These are phyloP conservation scores for Luidia sarsii DNA, from an alignment of 53 echinoderm and acorn worm genomes.

Conservation along the genomic window DNA sequence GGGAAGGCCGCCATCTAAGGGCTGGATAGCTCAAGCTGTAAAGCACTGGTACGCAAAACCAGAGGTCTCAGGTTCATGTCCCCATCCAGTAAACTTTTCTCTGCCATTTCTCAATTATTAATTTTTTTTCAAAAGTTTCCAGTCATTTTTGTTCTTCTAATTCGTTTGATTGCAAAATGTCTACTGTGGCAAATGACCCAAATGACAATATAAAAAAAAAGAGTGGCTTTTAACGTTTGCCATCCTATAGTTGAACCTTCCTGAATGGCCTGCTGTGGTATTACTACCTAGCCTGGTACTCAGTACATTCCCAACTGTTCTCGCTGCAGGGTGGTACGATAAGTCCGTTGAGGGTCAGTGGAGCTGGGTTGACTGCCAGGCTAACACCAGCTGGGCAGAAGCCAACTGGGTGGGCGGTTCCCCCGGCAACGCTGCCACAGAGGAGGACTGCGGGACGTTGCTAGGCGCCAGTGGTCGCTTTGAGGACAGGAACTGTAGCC, in stretches of 20 bases:
- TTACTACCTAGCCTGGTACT: background rate
- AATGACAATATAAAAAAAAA: too few species aligned
- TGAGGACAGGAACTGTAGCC: slow-evolving; percentile 74
- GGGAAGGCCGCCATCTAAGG: too few species aligned
- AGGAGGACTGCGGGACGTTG: slow-evolving; percentile 22
- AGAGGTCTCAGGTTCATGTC: too few species aligned
- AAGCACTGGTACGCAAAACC: too few species aligned
- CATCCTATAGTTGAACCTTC: background rate
- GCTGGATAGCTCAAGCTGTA: too few species aligned
- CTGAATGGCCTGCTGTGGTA: background rate
- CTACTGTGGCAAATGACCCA: too few species aligned
- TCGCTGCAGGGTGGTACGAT: slow-evolving; percentile 64
- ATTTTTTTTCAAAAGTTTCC: too few species aligned
- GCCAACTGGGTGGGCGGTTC: slow-evolving; percentile 52
- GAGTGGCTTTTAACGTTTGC: too few species aligned
- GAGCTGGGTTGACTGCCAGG: slow-evolving; percentile 75
- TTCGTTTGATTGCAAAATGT: too few species aligned
- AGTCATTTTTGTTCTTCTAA: too few species aligned
- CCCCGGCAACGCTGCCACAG: background rate
- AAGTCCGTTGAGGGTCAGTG: slow-evolving; percentile 59
- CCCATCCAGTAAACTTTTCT: too few species aligned
- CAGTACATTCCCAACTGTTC: background rate
- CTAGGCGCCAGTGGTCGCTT: slow-evolving; percentile 36
- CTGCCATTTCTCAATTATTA: too few species aligned
- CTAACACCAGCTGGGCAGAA: background rate